Evolutionary conservation across 2,113 vertebrate genomes (phyloP), one percentile per base, ranked within the genome.

Genomic region (Paraplagusia blochii): DNA sequence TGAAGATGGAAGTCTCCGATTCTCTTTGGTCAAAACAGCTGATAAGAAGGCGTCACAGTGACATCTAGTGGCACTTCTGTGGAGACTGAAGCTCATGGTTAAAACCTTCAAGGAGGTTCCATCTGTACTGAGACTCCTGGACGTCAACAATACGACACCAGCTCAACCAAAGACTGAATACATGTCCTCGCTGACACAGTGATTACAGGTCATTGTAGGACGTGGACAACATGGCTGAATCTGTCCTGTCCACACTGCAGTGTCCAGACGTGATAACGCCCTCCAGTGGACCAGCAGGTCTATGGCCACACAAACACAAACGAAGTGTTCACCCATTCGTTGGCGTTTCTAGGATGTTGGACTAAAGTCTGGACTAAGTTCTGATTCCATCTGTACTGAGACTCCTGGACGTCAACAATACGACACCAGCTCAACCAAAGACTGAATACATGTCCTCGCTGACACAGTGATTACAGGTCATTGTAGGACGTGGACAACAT

Each of bases 201-300:
- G 46, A 55, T 43, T 60, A 45, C 47, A 52, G 14, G 10, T 34
- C 39, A 35, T 15, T 59, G 69, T 9, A 16, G 61, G 63, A 67
- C 56, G 58, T 66, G 11, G 10, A 66, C 51, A 77, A 59, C 80
- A 81, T 78, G 78, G 76, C 82, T 85, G 78, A 77, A 83, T 85
- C 79, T 65, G 58, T 78, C 58, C 67, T 65, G 79, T 69, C 72
- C 83, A 83, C 68, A 70, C 62, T 34, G 74, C 78, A 59, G 69
- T 77, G 76, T 54, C 72, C 72, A 60, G 46, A 34, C 58, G 50
- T 66, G 80, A 85, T 85, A 85, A 83, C 66, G n/a, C n/a, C n/a
- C n/a, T n/a, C n/a, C 76, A 40, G 22, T 29, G 22, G 22, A 29
- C 22, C 22, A 40, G 12, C 2, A 40, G n/a, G n/a, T n/a, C n/a